A percentile compares a stretch with the other conserved stretches of the same genome.
phyloP scores from a whole-genome alignment of 1,140 invertebrate species.

The Spodoptera frugiperda region DNA sequence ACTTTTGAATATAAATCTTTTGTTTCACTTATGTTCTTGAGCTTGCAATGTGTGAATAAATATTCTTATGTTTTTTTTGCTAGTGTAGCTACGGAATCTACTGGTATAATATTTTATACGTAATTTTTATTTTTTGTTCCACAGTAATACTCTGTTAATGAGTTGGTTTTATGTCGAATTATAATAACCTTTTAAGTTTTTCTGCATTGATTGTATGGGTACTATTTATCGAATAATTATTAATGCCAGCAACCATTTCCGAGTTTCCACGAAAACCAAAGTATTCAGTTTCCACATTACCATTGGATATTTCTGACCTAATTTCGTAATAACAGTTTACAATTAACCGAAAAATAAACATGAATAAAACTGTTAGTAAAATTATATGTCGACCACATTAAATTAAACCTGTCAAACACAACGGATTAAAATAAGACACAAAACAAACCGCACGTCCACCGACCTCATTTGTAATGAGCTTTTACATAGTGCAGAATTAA shows the following conservation, averaged over 20 bases:
- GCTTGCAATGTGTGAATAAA: conserved; percentile 11
- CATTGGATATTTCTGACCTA: not conserved
- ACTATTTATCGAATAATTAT: not conserved
- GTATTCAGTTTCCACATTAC: conserved; percentile 18
- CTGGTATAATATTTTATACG: no score
- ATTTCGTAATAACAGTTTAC: conserved; percentile 9
- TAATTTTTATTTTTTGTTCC: no score
- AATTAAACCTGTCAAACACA: conserved; percentile 59
- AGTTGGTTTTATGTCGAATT: no score
- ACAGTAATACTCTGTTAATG: no score
- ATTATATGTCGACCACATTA: conserved; percentile 44
- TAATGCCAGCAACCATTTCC: not conserved
- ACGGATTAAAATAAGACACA: conserved; percentile 56
- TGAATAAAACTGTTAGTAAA: conserved; percentile 35
- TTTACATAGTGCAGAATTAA: conserved; percentile 54
- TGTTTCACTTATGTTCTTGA: conserved; percentile 18
- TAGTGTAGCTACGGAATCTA: no score
- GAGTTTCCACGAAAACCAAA: not conserved
- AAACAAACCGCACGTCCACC: conserved; percentile 54
- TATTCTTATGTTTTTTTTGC: conserved; percentile 3
- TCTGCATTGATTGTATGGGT: not conserved
- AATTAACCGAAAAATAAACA: conserved; percentile 16
- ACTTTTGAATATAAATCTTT: conserved; percentile 46
- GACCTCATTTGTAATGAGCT: conserved; percentile 63
- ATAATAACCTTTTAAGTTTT: not conserved